phyloP scores from a whole-genome alignment of 2,113 vertebrate genomes.

The Lepisosteus oculatus region DNA sequence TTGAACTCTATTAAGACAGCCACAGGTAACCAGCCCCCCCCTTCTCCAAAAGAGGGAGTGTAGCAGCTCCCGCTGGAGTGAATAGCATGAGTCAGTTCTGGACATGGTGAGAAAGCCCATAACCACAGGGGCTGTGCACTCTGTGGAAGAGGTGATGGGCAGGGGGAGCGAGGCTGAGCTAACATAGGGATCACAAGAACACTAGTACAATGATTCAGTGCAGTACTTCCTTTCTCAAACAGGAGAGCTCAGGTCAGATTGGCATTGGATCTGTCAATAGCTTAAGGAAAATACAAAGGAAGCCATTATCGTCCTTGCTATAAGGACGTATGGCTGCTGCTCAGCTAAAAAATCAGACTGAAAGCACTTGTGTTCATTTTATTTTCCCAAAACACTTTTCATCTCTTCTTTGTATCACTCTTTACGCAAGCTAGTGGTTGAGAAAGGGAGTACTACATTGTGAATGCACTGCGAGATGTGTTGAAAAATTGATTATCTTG shows the following conservation, averaged over 20 bases:
- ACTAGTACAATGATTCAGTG: constrained; percentile 34
- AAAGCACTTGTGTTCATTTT: neutral
- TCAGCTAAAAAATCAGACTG: neutral
- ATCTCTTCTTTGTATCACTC: neutral
- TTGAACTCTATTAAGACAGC: constrained; percentile 96
- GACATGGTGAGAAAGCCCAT: neutral
- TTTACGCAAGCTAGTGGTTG: neutral
- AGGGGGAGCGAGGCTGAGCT: constrained; percentile 1
- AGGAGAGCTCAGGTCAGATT: neutral
- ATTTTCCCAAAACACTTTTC: neutral
- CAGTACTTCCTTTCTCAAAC: constrained; percentile 56
- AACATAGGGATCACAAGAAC: constrained; percentile 32
- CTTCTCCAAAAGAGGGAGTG: constrained; percentile 69
- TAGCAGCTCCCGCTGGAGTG: constrained; percentile 33
- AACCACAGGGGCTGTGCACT: too few relatives aligned
- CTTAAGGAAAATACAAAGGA: constrained; percentile 31
- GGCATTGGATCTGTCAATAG: constrained; percentile 11
- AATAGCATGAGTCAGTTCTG: neutral
- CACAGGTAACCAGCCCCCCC: constrained; percentile 72
- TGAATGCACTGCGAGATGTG: constrained; percentile 14
- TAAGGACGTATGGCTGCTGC: neutral
- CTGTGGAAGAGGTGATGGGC: neutral
- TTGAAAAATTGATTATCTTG: constrained; percentile 13
- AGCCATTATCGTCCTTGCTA: constrained; percentile 27
- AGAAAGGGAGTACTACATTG: constrained; percentile 60